Percentiles rank a stretch among this genome's conserved stretches.
Evolutionary conservation across 2,888 invertebrate species (phyloP).

Genomic region (Gibbula magus): DNA sequence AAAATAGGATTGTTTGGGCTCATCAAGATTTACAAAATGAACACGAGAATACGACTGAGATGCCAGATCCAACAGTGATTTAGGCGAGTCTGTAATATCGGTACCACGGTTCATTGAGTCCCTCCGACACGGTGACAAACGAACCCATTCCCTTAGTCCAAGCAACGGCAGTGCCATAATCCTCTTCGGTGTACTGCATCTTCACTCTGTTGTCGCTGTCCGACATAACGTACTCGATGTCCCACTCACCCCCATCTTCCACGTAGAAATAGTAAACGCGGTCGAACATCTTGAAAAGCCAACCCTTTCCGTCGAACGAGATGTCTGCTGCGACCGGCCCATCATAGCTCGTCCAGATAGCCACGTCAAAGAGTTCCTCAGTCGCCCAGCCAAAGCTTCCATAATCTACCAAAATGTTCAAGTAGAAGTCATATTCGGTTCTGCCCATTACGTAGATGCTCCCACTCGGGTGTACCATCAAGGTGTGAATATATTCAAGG

Average conservation of each 20-base stretch:
- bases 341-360: background rate
- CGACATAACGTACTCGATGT: background rate
- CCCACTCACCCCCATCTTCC: background rate
- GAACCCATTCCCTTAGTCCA: background rate
- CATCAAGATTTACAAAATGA: no score
- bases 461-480: background rate
- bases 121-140: background rate
- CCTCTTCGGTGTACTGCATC: background rate
- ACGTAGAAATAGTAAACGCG: slow-evolving; percentile 14
- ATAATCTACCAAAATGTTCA: no score
- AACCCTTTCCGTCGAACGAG: background rate
- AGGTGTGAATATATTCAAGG: background rate
- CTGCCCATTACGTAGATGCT: background rate
- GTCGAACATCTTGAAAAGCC: slow-evolving; percentile 3
- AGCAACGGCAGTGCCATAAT: background rate
- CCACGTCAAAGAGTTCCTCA: background rate
- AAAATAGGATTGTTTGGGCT: no score
- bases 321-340: background rate
- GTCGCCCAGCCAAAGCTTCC: no score
- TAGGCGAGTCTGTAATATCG: background rate
- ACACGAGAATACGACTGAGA: no score
- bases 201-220: background rate
- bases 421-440: background rate
- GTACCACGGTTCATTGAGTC: background rate
- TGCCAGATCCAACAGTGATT: no score